phyloP scores from a whole-genome alignment of 2,797 vertebrate species.

The Champsocephalus esox region DNA sequence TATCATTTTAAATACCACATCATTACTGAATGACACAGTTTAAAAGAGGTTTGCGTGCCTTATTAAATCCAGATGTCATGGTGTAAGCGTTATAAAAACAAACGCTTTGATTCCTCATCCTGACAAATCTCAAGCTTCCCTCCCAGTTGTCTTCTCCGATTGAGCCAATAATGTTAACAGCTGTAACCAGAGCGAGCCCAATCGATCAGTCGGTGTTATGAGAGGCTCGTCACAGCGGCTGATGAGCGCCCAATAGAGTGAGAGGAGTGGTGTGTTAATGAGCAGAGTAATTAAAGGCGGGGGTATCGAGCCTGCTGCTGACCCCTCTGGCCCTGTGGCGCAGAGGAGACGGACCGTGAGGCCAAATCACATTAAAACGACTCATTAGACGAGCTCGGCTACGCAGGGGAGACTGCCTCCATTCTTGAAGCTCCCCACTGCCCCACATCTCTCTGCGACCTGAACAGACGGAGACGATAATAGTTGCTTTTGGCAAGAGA shows the following conservation, averaged over 20 bases:
- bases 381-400: constrained; percentile 74
- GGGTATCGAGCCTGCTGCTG: constrained; percentile 70
- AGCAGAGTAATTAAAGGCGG: constrained; percentile 81
- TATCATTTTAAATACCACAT: too few species aligned
- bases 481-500: neutral
- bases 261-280: constrained; percentile 76
- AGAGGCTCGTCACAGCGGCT: constrained; percentile 48
- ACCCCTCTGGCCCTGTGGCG: constrained; percentile 66
- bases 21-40: too few species aligned
- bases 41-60: too few species aligned
- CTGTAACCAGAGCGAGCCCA: constrained; percentile 48
- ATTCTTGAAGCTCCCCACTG: constrained; percentile 32
- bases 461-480: constrained; percentile 32
- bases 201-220: constrained; percentile 62
- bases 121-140: neutral
- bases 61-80: neutral
- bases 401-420: constrained; percentile 16
- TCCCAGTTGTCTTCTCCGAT: constrained; percentile 29
- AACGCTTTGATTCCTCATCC: neutral
- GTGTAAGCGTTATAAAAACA: neutral
- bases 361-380: constrained; percentile 56
- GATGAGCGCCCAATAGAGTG: constrained; percentile 53
- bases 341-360: constrained; percentile 54
- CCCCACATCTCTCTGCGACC: constrained; percentile 32
- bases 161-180: constrained; percentile 53